phyloP scores from a whole-genome alignment of 2,888 invertebrate genomes.

The Epiblema foenella region DNA sequence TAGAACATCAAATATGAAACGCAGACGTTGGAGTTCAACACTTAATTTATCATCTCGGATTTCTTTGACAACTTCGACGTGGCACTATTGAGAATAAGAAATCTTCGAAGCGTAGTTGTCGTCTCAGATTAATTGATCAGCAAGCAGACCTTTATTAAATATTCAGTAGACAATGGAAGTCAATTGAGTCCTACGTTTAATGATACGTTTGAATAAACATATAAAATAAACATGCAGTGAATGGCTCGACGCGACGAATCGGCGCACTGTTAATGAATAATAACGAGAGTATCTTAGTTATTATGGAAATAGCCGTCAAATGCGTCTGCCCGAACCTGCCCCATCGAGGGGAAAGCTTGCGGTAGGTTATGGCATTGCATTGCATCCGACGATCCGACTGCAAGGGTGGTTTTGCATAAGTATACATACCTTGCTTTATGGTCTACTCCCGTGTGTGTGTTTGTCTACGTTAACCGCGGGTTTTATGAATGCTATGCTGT shows the following conservation, averaged over 20 bases:
- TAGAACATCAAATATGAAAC: slow-evolving; percentile 8
- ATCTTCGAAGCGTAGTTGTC: slow-evolving; percentile 9
- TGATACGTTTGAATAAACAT: slow-evolving; percentile 17
- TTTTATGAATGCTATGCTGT: slow-evolving; percentile 75
- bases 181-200: neutral
- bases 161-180: slow-evolving; percentile 17
- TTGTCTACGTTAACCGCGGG: slow-evolving; percentile 70
- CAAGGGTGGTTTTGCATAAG: slow-evolving; percentile 79
- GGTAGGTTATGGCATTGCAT: slow-evolving; percentile 81
- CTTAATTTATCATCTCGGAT: slow-evolving; percentile 26
- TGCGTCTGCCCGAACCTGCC: slow-evolving; percentile 75
- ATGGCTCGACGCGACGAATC: slow-evolving; percentile 4
- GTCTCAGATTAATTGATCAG: slow-evolving; percentile 1
- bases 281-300: slow-evolving; percentile 60
- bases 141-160: neutral
- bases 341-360: slow-evolving; percentile 77
- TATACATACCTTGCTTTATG: slow-evolving; percentile 70
- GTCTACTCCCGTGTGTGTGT: slow-evolving; percentile 69
- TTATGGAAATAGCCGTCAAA: slow-evolving; percentile 78
- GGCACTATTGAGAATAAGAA: slow-evolving; percentile 8
- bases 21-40: slow-evolving; percentile 17
- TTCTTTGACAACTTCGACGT: slow-evolving; percentile 19
- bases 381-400: slow-evolving; percentile 77
- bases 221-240: slow-evolving; percentile 32
- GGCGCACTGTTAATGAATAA: slow-evolving; percentile 49